Evolutionary conservation across 2,113 vertebrate species (phyloP), one percentile per base, ranked within the genome.

Genomic region (Syrmaticus mikado): DNA sequence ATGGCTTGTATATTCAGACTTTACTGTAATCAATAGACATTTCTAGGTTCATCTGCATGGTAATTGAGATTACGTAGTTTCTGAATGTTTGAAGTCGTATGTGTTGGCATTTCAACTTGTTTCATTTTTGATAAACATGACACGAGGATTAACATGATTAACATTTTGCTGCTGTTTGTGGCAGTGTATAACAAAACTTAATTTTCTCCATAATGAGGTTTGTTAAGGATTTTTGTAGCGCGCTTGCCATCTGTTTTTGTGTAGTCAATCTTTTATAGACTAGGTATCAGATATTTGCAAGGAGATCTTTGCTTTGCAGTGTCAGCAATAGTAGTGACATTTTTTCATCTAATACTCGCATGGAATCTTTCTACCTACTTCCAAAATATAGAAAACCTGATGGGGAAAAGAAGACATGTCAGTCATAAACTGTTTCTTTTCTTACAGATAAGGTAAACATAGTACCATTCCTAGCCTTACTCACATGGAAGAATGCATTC

Each of bases 231-330:
- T 92, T 94, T 80, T 94, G 87, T 85, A 14, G 85, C 41, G 13
- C 65, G 32, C 60, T 82, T 87, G 48, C 92, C 93, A 85, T 95
- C 91, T 95, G 82, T 73, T 95, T 87, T 28, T 70, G 13, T 65
- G 18, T 66, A 73, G 82, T 89, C 53, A 32, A 19, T 87, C 48
- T 85, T 70, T 21, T n/a, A 8, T 80, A 66, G 68, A 73, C 32
- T 65, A 72, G 87, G 71, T 88, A 27, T 60, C n/a, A 20, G 55
- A 2, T 50, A 28, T 77, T 60, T 67, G 64, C 68, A 73, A 57
- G 71, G 24, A 30, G 24, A 41, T 85, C 48, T 79, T 85, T 82
- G 64, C 75, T 80, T 50, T 82, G 11, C 34, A 30, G 48, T 43
- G 25, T 85, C 46, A 83, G 38, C 41, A 71, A 18, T 62, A 36